Evolutionary conservation across 2,113 vertebrate genomes (phyloP), one percentile per base, ranked within the genome.

Genomic region (Callipepla squamata): DNA sequence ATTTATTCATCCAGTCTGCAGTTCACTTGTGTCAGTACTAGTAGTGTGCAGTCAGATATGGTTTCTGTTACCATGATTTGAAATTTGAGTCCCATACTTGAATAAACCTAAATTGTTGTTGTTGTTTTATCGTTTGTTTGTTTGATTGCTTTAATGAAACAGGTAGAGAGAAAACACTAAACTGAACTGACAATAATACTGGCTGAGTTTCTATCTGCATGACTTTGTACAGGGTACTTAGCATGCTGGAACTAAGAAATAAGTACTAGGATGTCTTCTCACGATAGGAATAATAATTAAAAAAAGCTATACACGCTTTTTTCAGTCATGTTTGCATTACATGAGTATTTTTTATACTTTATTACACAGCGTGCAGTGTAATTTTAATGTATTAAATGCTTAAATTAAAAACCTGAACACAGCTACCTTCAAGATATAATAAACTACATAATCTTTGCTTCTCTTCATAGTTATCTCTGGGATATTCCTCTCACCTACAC

Each of bases 401-500:
- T 72, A 40, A 69, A n/a, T 36, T 20, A 34, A 48, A 47, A 68
- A 26, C 6, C 7, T 6, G 67, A 44, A 67, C 32, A 58, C 1
- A 10, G 44, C 75, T 16, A 5, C 10, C 21, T 62, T 69, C 6
- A 40, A 79, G 53, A 47, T 40, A 21, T 34, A 78, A 11, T 53
- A 21, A 79, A 7, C 23, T 7, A 5, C 79, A 17, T 45, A 50
- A 14, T 45, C 7, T 77, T 47, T 96, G 19, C 87, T 96, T 96
- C 92, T 34, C 74, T 91, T 96, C 94, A 48, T 94, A 98, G 98
- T 68, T 97, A 97, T 85, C 85, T 98, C 79, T 99, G 99, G 99
- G 97, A 98, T 91, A 98, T 99, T 95, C 99, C 99, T 72, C 97
- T 99, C 78, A 98, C 98, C 5, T 99, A 98, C 20, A 94, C 98